Percentiles rank a stretch among this genome's conserved stretches.
Conservation (phyloP, 2,888 invertebrate genomes). For the Leptinotarsa haldemani region DNA sequence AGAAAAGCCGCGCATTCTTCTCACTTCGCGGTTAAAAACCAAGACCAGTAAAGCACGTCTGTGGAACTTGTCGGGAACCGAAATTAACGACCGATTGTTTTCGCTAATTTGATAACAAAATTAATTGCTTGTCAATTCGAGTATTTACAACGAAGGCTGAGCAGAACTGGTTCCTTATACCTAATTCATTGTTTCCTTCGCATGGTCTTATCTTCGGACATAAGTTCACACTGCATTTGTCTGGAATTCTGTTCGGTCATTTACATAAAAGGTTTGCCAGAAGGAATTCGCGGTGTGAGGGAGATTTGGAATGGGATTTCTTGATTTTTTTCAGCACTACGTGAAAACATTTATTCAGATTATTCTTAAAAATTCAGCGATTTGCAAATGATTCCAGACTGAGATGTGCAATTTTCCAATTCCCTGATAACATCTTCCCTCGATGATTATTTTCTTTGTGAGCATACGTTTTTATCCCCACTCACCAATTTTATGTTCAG, state of each 20-base stretch:
- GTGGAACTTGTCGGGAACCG: slow-evolving; percentile 46
- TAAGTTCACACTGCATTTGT: slow-evolving; percentile 52
- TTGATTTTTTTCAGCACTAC: not conserved
- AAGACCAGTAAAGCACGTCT: slow-evolving; percentile 48
- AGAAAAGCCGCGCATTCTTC: slow-evolving; percentile 34
- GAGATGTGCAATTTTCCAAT: no score
- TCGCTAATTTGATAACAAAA: slow-evolving; percentile 64
- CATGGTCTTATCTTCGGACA: slow-evolving; percentile 44
- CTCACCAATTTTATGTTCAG: no score
- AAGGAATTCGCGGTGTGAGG: slow-evolving; percentile 12
- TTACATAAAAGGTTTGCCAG: slow-evolving; percentile 35
- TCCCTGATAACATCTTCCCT: no score
- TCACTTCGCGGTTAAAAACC: slow-evolving; percentile 32
- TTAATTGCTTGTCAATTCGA: slow-evolving; percentile 63
- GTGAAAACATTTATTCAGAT: not conserved
- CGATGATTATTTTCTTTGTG: no score
- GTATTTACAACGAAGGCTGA: slow-evolving; percentile 61
- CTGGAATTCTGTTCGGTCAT: slow-evolving; percentile 46
- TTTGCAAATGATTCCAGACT: no score
- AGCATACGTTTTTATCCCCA: no score
- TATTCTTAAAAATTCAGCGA: no score
- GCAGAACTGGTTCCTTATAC: slow-evolving; percentile 36
- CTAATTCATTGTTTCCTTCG: slow-evolving; percentile 41
- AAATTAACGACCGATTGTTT: slow-evolving; percentile 61
- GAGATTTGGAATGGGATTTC: not conserved